phyloP scores from a whole-genome alignment of 2,888 invertebrate species.

The Nineta flava region DNA sequence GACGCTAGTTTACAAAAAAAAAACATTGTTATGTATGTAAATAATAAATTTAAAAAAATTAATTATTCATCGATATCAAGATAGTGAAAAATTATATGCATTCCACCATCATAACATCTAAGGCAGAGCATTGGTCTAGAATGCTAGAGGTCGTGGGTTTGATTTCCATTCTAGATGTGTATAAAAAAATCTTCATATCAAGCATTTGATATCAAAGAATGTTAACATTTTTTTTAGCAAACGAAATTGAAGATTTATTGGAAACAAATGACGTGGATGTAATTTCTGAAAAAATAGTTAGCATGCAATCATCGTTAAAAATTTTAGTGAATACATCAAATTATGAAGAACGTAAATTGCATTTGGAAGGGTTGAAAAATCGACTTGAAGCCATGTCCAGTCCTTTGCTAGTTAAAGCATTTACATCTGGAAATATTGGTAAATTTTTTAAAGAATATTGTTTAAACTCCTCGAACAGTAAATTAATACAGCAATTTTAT shows the following conservation, averaged over 20 bases:
- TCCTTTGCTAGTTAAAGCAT: slow-evolving; percentile 72
- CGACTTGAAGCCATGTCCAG: slow-evolving; percentile 81
- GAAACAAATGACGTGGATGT: slow-evolving; percentile 40
- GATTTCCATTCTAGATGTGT: no score
- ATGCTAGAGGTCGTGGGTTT: no score
- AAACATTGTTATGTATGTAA: slow-evolving; percentile 2
- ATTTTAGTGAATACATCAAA: slow-evolving; percentile 48
- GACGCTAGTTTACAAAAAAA: no score
- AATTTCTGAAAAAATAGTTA: slow-evolving; percentile 43
- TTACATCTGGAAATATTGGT: slow-evolving; percentile 56
- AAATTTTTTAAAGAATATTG: slow-evolving; percentile 14
- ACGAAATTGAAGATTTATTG: slow-evolving; percentile 68
- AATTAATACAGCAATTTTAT: no score
- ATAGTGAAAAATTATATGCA: background rate
- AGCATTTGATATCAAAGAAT: background rate
- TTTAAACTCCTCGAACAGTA: no score
- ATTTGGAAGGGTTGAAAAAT: slow-evolving; percentile 82
- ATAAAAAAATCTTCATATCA: no score
- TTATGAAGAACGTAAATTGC: slow-evolving; percentile 55
- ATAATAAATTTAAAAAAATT: no score
- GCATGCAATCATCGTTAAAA: slow-evolving; percentile 60
- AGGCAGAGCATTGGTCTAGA: no score
- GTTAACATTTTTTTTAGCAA: slow-evolving; percentile 32
- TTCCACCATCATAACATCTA: no score
- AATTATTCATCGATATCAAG: no score